Evolutionary conservation across 2,113 vertebrate species (phyloP).

Genomic region (Leucosticte australis): DNA sequence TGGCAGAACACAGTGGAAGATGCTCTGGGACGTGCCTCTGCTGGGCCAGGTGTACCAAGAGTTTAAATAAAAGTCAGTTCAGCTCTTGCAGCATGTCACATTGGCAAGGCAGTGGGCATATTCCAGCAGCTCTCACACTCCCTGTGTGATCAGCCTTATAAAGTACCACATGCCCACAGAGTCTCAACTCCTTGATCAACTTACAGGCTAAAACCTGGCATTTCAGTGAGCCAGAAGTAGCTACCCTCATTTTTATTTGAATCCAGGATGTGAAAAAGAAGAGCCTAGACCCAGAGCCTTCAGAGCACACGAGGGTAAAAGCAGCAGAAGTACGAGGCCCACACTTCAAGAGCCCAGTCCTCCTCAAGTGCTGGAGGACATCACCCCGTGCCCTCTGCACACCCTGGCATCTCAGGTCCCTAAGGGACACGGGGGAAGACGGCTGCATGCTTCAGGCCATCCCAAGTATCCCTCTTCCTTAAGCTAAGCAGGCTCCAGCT

Average conservation of each 20-base stretch:
- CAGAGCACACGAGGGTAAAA: not conserved
- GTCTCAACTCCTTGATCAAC: not conserved
- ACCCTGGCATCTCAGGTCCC: not conserved
- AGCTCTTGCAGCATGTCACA: not conserved
- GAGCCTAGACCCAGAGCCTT: not conserved
- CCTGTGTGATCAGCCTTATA: not conserved
- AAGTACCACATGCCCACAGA: not conserved
- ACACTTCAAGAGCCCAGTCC: not conserved
- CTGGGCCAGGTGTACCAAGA: not conserved
- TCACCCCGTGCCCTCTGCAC: accelerated
- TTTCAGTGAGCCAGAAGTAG: not conserved
- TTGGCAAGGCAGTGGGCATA: not conserved
- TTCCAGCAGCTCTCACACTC: not conserved
- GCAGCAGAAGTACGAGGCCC: accelerated
- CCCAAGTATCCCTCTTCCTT: not conserved
- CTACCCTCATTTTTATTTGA: not conserved
- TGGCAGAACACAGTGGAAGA: not conserved
- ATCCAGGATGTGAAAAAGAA: not conserved
- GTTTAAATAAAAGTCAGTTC: not conserved
- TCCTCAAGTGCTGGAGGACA: not conserved
- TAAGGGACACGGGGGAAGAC: accelerated
- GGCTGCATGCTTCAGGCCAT: not conserved
- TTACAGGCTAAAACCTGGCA: not conserved
- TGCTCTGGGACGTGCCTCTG: not conserved
- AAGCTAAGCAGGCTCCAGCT: not conserved